phyloP scores from a whole-genome alignment of 2,888 invertebrate genomes.

The Falcaria lacertinaria region DNA sequence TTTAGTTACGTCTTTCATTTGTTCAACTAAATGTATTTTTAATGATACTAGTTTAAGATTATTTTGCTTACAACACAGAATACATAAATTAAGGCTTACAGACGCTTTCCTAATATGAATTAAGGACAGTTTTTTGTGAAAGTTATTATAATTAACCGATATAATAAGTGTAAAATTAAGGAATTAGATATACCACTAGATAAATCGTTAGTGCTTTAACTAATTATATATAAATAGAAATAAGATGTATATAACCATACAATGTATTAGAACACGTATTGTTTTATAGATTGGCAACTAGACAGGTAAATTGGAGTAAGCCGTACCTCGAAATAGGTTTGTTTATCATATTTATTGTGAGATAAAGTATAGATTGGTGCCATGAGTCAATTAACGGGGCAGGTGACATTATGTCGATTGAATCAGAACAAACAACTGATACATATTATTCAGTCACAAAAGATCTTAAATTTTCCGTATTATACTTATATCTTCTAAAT shows the following conservation, averaged over 20 bases:
- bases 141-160: too few species aligned
- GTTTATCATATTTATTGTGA: not conserved
- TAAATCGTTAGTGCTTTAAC: too few species aligned
- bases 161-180: too few species aligned
- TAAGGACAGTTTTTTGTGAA: too few species aligned
- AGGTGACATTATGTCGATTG: constrained; percentile 55
- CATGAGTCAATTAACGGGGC: constrained; percentile 26
- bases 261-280: not conserved
- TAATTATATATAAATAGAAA: not conserved
- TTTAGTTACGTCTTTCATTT: too few species aligned
- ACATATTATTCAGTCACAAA: constrained; percentile 6
- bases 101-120: too few species aligned
- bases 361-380: not conserved
- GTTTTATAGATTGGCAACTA: not conserved
- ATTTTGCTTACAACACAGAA: too few species aligned
- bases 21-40: too few species aligned
- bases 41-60: too few species aligned
- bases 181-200: too few species aligned
- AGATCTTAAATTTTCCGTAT: constrained; percentile 5
- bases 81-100: too few species aligned
- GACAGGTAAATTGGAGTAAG: not conserved
- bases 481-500: constrained; percentile 14
- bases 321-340: not conserved
- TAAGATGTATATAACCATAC: not conserved
- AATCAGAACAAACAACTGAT: constrained; percentile 27